Evolutionary conservation across 2,797 vertebrate genomes (phyloP).

Genomic region (Gymnothorax reevesii): DNA sequence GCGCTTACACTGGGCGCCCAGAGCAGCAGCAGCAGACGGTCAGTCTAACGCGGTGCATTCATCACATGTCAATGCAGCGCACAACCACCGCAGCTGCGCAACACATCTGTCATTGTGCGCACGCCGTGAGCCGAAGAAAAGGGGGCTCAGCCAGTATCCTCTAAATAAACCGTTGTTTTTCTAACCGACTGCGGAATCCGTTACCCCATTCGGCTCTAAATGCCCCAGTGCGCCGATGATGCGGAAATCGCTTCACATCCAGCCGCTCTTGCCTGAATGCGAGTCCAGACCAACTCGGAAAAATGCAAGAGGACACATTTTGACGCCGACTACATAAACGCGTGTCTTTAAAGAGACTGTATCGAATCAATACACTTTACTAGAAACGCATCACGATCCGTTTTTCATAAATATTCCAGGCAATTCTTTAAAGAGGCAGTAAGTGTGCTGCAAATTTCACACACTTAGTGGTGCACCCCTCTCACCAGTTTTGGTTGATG

Average conservation of each 20-base stretch:
- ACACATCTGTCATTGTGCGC: not conserved
- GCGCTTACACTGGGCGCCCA: not conserved
- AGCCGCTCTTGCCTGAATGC: not conserved
- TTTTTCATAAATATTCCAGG: not conserved
- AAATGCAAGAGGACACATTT: not conserved
- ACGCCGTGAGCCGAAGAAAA: not conserved
- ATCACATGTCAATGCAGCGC: not conserved
- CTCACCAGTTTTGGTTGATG: not conserved
- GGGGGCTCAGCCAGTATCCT: not conserved
- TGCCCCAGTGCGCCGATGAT: not conserved
- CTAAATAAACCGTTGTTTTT: not conserved
- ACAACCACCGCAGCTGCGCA: not conserved
- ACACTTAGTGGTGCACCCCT: not conserved
- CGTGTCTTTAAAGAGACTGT: not conserved
- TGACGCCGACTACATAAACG: not conserved
- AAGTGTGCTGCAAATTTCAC: not conserved
- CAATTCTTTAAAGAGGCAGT: not conserved
- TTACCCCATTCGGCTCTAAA: not conserved
- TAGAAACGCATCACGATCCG: not conserved
- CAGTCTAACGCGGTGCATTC: not conserved
- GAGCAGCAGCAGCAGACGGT: not conserved
- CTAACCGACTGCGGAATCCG: not conserved
- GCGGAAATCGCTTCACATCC: not conserved
- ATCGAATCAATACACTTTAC: not conserved
- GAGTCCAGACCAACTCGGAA: constrained; percentile 47